Conservation (phyloP, 2,113 vertebrate genomes). For the Aplodontia rufa region DNA sequence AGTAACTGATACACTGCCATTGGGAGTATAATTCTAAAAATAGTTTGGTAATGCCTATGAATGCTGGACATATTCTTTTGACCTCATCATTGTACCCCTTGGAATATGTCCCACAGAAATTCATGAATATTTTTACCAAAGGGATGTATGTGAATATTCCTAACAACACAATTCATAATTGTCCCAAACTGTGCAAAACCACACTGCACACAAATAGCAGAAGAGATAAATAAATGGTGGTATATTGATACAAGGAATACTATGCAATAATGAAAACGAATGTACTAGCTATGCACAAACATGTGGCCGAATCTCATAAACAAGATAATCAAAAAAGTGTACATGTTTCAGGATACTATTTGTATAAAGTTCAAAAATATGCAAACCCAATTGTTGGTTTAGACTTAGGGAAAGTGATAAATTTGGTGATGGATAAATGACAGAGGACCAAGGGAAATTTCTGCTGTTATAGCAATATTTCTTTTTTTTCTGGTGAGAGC, state of each 20-base stretch:
- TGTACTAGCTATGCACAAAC: not conserved
- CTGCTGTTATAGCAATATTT: not conserved
- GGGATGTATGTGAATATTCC: not conserved
- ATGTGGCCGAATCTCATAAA: not conserved
- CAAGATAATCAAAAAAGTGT: not conserved
- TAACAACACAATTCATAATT: not conserved
- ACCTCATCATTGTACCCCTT: not conserved
- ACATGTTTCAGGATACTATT: not conserved
- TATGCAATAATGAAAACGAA: not conserved
- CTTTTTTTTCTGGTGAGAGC: not conserved
- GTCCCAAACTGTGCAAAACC: not conserved
- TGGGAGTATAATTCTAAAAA: not conserved
- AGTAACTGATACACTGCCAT: not conserved
- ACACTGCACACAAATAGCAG: not conserved
- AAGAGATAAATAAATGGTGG: not conserved
- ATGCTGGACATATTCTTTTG: not conserved
- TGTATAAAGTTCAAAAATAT: not conserved
- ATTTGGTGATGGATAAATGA: not conserved
- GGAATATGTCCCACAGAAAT: not conserved
- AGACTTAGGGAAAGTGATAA: not conserved
- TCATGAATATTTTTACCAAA: not conserved
- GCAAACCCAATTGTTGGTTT: not conserved
- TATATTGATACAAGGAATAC: not conserved
- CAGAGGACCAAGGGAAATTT: not conserved
- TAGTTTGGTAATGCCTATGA: not conserved